Base-by-base conservation (phyloP, 2,113 vertebrate genomes). In the Pteropus alecto region DNA sequence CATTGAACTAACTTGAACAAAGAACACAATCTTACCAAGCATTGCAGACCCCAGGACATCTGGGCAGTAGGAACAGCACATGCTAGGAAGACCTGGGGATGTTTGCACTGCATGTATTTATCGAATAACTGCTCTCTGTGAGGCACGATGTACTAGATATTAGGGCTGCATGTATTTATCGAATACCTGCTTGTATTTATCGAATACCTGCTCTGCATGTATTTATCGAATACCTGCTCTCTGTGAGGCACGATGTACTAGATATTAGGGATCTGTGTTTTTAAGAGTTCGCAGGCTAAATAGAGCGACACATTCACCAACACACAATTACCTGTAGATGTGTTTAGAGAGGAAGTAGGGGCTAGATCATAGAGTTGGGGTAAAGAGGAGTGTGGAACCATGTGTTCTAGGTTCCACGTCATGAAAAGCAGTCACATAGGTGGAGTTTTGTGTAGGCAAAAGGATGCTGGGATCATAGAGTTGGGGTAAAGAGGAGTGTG, bases 1-100 rank as follows among this genome's bases (percentile, higher is more conserved):
- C 6, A 18, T 9, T 74, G 63, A 92, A 60, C 73, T 88, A n/a
- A 68, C 46, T 87, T 77, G 93, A 91, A 30, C 14, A 60, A 68
- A 24, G n/a, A 58, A 43, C 38, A 30, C 22, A 5, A 19, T 90
- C 82, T 93, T 35, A 68, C 21, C 48, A 33, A 51, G 33, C n/a
- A 11, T 12, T 56, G 13, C 51, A 46, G 63, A 13, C 21, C 6
- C 22, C 54, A 1, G 15, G 24, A 26, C 35, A 0, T 51, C 46
- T 43, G 33, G n/a, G 28, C 48, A 43, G 24, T 43, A 48, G 48
- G 38, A 65, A 4, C 48, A 78, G 77, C 61, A 33, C 8, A 7
- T 7, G 26, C 26, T 24, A 21, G 24, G 46, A 48, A 74, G 24
- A 48, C 54, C 30, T 10, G 3, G 54, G 71, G 3, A 11, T 28